A percentile compares a stretch with the other conserved stretches of the same genome.
phyloP scores from a whole-genome alignment of 2,113 vertebrate species.

The Passer montanus region DNA sequence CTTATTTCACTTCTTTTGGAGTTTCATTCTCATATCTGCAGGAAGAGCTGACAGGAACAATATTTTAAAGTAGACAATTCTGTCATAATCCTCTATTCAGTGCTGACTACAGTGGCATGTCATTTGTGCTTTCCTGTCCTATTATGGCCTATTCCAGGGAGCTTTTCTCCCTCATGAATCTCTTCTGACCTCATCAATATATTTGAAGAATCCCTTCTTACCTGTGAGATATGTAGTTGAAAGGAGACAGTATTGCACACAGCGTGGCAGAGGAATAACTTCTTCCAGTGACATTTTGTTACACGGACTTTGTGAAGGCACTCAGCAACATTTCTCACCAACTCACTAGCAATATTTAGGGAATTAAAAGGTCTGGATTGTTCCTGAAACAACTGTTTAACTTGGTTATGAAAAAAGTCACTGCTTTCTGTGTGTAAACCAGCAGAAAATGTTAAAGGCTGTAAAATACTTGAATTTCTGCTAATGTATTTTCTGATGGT shows the following conservation, averaged over 20 bases:
- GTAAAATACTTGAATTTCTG: background rate
- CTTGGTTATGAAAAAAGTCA: background rate
- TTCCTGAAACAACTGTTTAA: background rate
- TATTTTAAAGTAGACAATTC: background rate
- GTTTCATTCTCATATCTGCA: background rate
- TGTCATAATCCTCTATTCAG: background rate
- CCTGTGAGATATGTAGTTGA: background rate
- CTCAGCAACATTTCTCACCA: background rate
- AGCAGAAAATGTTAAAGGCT: background rate
- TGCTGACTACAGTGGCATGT: background rate
- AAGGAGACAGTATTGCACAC: background rate
- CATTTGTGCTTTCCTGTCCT: background rate
- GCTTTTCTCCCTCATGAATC: background rate
- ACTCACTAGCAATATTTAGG: background rate
- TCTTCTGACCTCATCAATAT: background rate
- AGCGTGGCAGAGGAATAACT: background rate
- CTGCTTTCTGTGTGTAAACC: background rate
- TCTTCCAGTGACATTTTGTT: background rate
- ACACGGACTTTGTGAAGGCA: background rate
- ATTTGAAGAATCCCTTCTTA: background rate
- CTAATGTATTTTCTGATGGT: background rate
- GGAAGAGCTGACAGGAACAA: background rate
- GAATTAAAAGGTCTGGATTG: background rate
- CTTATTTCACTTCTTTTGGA: background rate
- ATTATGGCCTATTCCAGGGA: background rate